Evolutionary conservation across 2,113 vertebrate genomes (phyloP).

Genomic region (Salminus brasiliensis): DNA sequence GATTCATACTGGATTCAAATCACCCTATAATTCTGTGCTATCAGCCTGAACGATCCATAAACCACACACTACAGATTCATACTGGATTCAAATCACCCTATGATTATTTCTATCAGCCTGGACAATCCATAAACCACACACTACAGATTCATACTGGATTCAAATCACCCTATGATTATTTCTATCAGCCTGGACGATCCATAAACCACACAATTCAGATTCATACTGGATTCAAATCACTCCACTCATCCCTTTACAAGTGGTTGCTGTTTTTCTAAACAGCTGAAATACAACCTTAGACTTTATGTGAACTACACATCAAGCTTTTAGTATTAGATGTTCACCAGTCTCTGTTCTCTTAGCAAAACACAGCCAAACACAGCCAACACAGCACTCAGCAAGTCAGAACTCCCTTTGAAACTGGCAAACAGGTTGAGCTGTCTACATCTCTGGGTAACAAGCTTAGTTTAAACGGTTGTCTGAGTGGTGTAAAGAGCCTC

Average conservation of each 20-base stretch:
- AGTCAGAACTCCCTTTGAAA: conserved; percentile 16
- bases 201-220: too few species aligned
- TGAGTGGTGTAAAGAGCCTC: conserved; percentile 3
- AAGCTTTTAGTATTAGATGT: not conserved
- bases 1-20: too few species aligned
- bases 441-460: not conserved
- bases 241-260: too few species aligned
- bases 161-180: not conserved
- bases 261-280: not conserved
- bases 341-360: not conserved
- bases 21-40: too few species aligned
- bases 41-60: too few species aligned
- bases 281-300: not conserved
- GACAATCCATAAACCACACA: too few species aligned
- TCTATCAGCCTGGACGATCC: too few species aligned
- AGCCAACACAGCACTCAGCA: not conserved
- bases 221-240: not conserved
- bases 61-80: not conserved
- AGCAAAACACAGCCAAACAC: too few species aligned
- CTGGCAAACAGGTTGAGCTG: conserved; percentile 17
- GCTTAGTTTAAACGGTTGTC: conserved; percentile 1
- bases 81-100: not conserved
- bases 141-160: not conserved
- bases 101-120: too few species aligned
- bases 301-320: not conserved